Evolutionary conservation across 2,113 vertebrate genomes (phyloP).

Genomic region (Pogona vitticeps): DNA sequence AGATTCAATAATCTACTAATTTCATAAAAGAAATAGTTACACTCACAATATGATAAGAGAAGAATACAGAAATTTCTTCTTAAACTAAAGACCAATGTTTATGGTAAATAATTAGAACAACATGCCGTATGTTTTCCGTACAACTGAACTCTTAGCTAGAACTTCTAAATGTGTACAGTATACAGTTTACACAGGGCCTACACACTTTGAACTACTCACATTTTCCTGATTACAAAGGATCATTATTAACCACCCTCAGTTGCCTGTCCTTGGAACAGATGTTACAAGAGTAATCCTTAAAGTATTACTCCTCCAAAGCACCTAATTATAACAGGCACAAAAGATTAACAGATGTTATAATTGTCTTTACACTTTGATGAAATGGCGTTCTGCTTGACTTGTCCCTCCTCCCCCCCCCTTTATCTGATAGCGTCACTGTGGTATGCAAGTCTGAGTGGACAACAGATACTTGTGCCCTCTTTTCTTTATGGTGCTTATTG

Average conservation of each 20-base stretch:
- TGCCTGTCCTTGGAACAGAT: conserved; percentile 76
- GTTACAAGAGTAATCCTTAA: conserved; percentile 73
- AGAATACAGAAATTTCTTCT: conserved; percentile 54
- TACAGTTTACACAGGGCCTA: background rate
- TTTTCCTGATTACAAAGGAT: conserved; percentile 67
- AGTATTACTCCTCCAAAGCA: conserved; percentile 76
- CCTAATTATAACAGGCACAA: conserved; percentile 81
- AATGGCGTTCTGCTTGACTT: conserved; percentile 81
- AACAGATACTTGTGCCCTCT: conserved; percentile 64
- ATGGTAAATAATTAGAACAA: conserved; percentile 57
- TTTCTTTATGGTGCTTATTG: conserved; percentile 53
- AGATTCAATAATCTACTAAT: conserved; percentile 60
- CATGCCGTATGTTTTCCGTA: background rate
- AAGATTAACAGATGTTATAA: conserved; percentile 87
- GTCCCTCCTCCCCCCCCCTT: conserved; percentile 58
- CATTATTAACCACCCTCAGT: conserved; percentile 62
- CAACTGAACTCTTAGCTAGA: background rate
- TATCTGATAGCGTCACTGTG: conserved; percentile 57
- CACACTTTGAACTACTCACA: conserved; percentile 57
- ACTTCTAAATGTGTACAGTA: background rate
- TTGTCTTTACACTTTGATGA: conserved; percentile 83
- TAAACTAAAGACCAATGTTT: conserved; percentile 54
- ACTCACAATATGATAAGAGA: conserved; percentile 34
- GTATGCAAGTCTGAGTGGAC: conserved; percentile 71
- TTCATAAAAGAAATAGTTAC: conserved; percentile 38